Percentiles rank a stretch among this genome's conserved stretches.
These are phyloP conservation scores for Volucella inflata DNA, from an alignment of 2,888 invertebrate species.

Conservation along the genomic window DNA sequence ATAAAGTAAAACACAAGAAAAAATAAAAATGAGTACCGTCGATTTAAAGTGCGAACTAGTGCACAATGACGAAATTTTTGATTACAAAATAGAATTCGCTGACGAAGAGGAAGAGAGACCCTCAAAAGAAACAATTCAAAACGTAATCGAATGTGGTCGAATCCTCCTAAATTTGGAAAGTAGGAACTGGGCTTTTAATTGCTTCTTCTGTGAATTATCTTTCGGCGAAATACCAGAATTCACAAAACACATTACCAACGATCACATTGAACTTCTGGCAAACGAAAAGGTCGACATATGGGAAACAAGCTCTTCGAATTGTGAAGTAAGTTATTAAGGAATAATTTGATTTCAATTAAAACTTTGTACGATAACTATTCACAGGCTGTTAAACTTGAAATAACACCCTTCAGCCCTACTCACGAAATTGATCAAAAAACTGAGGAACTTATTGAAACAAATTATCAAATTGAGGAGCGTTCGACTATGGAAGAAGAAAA, in stretches of 20 bases:
- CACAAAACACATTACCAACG: slow-evolving; percentile 25
- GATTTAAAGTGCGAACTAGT: slow-evolving; percentile 34
- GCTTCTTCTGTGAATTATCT: slow-evolving; percentile 40
- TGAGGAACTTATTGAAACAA: not conserved
- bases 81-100: slow-evolving; percentile 24
- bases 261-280: slow-evolving; percentile 13
- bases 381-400: slow-evolving; percentile 31
- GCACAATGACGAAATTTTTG: slow-evolving; percentile 10
- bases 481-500: not conserved
- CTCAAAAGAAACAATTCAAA: not conserved
- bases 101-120: not conserved
- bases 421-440: not conserved
- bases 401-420: not conserved
- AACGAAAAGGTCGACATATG: slow-evolving; percentile 1
- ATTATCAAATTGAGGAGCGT: not conserved
- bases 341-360: not conserved
- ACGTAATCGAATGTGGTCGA: slow-evolving; percentile 43
- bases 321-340: slow-evolving; percentile 4
- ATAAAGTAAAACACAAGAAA: not conserved
- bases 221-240: slow-evolving; percentile 34
- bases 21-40: slow-evolving; percentile 27
- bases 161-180: slow-evolving; percentile 43
- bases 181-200: slow-evolving; percentile 31
- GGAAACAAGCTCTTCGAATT: not conserved
- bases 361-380: not conserved